phyloP scores from a whole-genome alignment of 2,797 vertebrate genomes.

The Enteromius viviparus region DNA sequence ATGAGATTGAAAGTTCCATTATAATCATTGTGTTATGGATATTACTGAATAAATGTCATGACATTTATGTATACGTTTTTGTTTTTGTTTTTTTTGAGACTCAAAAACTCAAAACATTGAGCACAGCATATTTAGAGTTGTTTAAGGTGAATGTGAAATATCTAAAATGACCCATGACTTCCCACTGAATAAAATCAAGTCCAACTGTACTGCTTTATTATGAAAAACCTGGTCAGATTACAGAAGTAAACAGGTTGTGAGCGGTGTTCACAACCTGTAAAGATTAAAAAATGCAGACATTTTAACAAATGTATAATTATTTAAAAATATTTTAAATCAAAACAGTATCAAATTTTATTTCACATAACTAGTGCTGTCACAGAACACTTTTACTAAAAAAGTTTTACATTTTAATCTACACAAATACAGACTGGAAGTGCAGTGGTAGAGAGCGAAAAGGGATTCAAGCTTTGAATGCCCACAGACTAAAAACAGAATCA shows the following conservation, averaged over 20 bases:
- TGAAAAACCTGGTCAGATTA: background rate
- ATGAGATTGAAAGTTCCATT: slow-evolving; percentile 4
- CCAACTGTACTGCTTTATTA: background rate
- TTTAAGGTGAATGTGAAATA: background rate
- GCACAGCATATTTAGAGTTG: background rate
- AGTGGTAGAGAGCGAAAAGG: background rate
- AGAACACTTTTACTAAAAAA: background rate
- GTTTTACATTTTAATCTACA: background rate
- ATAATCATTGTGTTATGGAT: slow-evolving; percentile 31
- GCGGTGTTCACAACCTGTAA: background rate
- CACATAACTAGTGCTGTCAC: background rate
- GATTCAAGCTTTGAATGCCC: background rate
- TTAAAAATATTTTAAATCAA: background rate
- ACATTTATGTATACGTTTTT: background rate
- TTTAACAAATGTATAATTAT: background rate
- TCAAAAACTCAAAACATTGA: background rate
- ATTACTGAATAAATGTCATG: slow-evolving; percentile 44
- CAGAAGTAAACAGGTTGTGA: background rate
- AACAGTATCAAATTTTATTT: background rate
- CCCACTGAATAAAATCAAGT: background rate
- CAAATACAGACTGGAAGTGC: no score
- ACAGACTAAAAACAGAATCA: background rate
- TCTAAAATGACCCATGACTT: background rate
- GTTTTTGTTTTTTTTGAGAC: background rate
- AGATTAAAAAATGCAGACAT: background rate